Conservation (phyloP, 2,113 vertebrate genomes). For the Morone chrysops region DNA sequence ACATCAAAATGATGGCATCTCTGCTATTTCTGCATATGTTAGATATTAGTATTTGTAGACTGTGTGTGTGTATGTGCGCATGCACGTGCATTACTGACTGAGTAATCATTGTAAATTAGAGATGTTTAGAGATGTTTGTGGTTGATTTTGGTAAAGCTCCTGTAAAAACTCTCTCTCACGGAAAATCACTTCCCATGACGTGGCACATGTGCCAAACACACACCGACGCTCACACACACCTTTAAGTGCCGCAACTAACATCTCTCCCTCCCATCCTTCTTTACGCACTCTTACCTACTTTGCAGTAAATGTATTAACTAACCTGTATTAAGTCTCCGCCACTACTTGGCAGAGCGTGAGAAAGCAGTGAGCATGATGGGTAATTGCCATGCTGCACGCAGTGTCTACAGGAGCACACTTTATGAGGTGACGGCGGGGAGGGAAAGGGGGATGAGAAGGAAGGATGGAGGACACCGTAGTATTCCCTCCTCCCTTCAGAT, state of each 20-base stretch:
- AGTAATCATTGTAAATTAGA: slow-evolving; percentile 76
- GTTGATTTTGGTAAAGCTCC: slow-evolving; percentile 77
- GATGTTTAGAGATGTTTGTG: slow-evolving; percentile 77
- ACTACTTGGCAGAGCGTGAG: slow-evolving; percentile 79
- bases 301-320: slow-evolving; percentile 71
- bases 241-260: slow-evolving; percentile 55
- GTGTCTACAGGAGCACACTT: slow-evolving; percentile 71
- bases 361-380: slow-evolving; percentile 76
- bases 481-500: slow-evolving; percentile 28
- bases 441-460: slow-evolving; percentile 37
- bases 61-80: slow-evolving; percentile 15
- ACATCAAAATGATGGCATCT: slow-evolving; percentile 37
- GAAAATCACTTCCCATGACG: slow-evolving; percentile 82
- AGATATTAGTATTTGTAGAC: slow-evolving; percentile 67
- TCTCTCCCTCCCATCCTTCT: slow-evolving; percentile 27
- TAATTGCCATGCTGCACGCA: slow-evolving; percentile 81
- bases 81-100: slow-evolving; percentile 58
- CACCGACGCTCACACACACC: slow-evolving; percentile 49
- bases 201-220: slow-evolving; percentile 65
- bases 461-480: slow-evolving; percentile 49
- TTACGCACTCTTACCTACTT: slow-evolving; percentile 46
- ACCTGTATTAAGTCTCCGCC: slow-evolving; percentile 75
- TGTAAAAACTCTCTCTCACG: slow-evolving; percentile 82
- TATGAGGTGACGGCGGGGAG: slow-evolving; percentile 64
- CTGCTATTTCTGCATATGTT: slow-evolving; percentile 61